These are phyloP conservation scores for Actinostola sp. DNA, from an alignment of 92 coral and sea anemone genomes.

Conservation along the genomic window DNA sequence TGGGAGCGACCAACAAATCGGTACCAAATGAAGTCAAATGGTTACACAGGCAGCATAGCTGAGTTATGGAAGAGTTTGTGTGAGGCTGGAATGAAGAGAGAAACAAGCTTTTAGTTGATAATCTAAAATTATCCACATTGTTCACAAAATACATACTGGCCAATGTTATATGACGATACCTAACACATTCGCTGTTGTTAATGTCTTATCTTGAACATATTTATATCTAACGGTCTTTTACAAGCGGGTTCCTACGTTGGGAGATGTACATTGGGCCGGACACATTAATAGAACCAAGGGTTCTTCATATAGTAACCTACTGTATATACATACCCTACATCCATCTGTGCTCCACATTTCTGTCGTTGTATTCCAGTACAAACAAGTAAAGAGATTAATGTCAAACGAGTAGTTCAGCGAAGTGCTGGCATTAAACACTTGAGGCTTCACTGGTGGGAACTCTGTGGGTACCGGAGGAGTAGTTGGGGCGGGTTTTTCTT, in stretches of 20 bases:
- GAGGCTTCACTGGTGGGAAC: slow-evolving; percentile 42
- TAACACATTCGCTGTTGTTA: no score
- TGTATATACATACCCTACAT: slow-evolving; percentile 64
- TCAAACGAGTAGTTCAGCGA: slow-evolving; percentile 57
- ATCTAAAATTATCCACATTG: no score
- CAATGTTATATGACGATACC: no score
- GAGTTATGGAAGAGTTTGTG: slow-evolving; percentile 61
- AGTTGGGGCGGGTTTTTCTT: slow-evolving; percentile 63
- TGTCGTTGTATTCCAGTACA: slow-evolving; percentile 60
- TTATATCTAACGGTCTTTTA: no score
- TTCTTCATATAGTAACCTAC: not conserved
- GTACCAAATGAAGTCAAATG: slow-evolving; percentile 90
- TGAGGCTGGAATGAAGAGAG: slow-evolving; percentile 59
- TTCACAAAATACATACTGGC: no score
- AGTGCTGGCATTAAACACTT: slow-evolving; percentile 10
- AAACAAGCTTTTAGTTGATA: no score
- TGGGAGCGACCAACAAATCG: slow-evolving; percentile 76
- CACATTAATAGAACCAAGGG: no score
- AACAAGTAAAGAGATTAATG: slow-evolving; percentile 61
- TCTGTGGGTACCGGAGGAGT: slow-evolving; percentile 39
- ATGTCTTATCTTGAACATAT: no score
- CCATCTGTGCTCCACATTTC: slow-evolving; percentile 74
- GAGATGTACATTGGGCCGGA: no score
- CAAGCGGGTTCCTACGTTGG: no score
- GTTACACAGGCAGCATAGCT: slow-evolving; percentile 75